Evolutionary conservation across 2,888 invertebrate genomes (phyloP).

Genomic region (Nineta flava): DNA sequence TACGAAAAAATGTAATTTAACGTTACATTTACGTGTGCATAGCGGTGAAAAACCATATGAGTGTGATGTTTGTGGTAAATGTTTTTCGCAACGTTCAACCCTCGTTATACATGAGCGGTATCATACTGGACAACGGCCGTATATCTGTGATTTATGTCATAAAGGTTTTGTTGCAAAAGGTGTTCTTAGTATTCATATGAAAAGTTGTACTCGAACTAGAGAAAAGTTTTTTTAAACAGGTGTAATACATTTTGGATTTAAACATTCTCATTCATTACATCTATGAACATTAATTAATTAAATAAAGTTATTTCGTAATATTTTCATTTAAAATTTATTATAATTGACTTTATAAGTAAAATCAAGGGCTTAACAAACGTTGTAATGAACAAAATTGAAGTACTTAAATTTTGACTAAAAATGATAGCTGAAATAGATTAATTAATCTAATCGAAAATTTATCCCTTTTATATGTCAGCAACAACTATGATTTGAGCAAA

Average conservation of each 20-base stretch:
- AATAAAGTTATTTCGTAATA: too few species aligned
- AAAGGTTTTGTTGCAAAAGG: constrained; percentile 46
- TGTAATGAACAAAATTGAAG: too few species aligned
- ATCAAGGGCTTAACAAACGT: too few species aligned
- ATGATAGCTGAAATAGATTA: too few species aligned
- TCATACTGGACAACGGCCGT: constrained; percentile 43
- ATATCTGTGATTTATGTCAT: constrained; percentile 38
- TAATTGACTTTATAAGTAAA: too few species aligned
- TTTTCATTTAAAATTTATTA: too few species aligned
- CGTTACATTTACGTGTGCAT: constrained; percentile 42
- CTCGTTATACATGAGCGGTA: constrained; percentile 42
- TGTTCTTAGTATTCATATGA: constrained; percentile 43
- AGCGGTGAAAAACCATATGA: constrained; percentile 44
- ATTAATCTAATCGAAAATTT: too few species aligned
- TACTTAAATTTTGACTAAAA: too few species aligned
- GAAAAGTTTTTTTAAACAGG: neutral
- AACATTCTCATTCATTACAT: too few species aligned
- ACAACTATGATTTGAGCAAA: too few species aligned
- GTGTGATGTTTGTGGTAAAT: constrained; percentile 43
- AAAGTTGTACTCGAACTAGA: constrained; percentile 29
- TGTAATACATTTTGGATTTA: neutral
- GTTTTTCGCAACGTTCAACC: constrained; percentile 41
- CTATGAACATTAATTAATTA: too few species aligned
- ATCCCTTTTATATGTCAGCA: too few species aligned
- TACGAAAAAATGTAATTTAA: constrained; percentile 40